Evolutionary conservation across 2,113 vertebrate species (phyloP).

Genomic region (Arenaria interpres): DNA sequence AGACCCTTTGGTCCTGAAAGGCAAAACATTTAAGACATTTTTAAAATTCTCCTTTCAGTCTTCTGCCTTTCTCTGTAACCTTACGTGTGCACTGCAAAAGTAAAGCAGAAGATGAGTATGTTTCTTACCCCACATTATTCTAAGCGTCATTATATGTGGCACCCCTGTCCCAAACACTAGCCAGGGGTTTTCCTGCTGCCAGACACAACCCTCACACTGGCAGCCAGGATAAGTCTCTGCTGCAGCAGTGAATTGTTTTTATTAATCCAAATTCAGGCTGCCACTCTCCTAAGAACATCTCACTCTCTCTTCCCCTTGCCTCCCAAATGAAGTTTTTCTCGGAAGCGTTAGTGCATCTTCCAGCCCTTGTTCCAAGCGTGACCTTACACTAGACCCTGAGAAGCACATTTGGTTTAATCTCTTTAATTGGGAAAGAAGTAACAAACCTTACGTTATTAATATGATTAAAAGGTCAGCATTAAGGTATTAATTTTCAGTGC

Average conservation of each 20-base stretch:
- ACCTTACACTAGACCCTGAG: neutral
- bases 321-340: neutral
- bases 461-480: constrained; percentile 52
- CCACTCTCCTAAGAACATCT: neutral
- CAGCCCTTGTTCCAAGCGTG: neutral
- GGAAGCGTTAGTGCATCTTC: neutral
- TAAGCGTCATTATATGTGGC: neutral
- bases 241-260: neutral
- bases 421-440: constrained; percentile 45
- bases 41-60: neutral
- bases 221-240: neutral
- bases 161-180: neutral
- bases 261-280: neutral
- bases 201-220: neutral
- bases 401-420: constrained; percentile 19
- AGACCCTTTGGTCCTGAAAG: neutral
- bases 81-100: neutral
- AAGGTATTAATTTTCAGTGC: constrained; percentile 35
- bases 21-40: neutral
- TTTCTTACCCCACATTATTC: neutral
- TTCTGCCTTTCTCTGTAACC: neutral
- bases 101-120: neutral
- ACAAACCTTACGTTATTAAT: constrained; percentile 36
- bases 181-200: neutral
- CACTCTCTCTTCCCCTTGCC: fast-evolving